These are phyloP conservation scores for Cyclophora albipunctata DNA, from an alignment of 2,888 invertebrate genomes.

Conservation along the genomic window DNA sequence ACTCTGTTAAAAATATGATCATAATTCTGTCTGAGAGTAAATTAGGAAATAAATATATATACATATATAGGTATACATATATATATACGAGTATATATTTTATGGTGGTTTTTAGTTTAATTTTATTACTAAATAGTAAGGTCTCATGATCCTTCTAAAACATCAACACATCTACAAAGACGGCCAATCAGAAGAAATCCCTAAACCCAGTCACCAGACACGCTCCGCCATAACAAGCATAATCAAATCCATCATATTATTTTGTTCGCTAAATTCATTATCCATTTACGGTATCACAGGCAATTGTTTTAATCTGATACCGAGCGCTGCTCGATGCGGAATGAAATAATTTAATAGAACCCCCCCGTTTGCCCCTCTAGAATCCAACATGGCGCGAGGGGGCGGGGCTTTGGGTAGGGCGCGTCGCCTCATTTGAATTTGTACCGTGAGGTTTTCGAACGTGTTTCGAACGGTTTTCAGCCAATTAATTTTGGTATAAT, in stretches of 20 bases:
- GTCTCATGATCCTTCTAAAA: too few relatives aligned
- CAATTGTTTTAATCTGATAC: conserved; percentile 75
- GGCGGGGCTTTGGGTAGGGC: conserved; percentile 68
- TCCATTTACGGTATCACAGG: conserved; percentile 71
- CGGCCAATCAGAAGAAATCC: too few relatives aligned
- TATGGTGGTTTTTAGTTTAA: too few relatives aligned
- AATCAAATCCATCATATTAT: conserved; percentile 39
- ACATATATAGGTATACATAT: too few relatives aligned
- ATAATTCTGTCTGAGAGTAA: too few relatives aligned
- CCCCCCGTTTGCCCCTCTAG: conserved; percentile 48
- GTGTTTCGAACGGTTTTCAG: conserved; percentile 69
- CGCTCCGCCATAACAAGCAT: too few relatives aligned
- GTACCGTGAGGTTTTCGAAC: conserved; percentile 69
- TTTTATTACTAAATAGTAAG: too few relatives aligned
- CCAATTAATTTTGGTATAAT: conserved; percentile 71
- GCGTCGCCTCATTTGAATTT: conserved; percentile 74
- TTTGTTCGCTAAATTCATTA: conserved; percentile 70
- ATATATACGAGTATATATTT: too few relatives aligned
- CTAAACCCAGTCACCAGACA: too few relatives aligned
- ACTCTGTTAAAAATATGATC: too few relatives aligned
- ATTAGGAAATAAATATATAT: too few relatives aligned
- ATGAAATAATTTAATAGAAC: conserved; percentile 72
- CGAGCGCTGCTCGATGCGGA: conserved; percentile 67
- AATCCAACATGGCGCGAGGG: conserved; percentile 70
- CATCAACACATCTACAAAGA: too few relatives aligned